Base-by-base conservation (phyloP, 1,140 invertebrate genomes). In the Dreissena polymorpha region DNA sequence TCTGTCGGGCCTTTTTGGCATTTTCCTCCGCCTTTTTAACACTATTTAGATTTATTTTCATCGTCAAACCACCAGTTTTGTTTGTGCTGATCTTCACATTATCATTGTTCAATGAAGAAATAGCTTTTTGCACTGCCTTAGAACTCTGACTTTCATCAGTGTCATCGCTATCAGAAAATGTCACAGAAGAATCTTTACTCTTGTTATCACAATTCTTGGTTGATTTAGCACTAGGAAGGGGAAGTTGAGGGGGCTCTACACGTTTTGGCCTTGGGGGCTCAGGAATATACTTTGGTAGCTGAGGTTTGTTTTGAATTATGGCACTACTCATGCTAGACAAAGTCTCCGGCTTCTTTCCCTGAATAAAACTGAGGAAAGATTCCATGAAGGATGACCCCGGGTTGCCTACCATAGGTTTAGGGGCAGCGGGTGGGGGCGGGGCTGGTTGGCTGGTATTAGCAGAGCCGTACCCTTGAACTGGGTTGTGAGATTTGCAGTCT, bases 281-380 rank as follows among this genome's bases (percentile, higher is more conserved):
- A 21, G 91, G 90, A 69, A 91, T 90, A 85, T 92, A 92, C 67
- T 91, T 91, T 72, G 91, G 91, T 72, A 91, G 76, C 73, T 88
- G 86, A 60, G 91, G 91, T 85, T 89, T 89, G 75, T 91, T 91
- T 39, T 86, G 85, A 63, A 92, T 83, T 23, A 88, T 85, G 79
- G 88, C 86, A 67, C 86, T 88, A 73, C 89, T 91, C 14, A 92
- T 89, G 84, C 91, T 92, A 18, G 91, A 91, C 73, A 92, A 84
- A 12, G 92, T 92, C 80, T 92, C 92, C 53, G 90, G 89, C 81
- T 92, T 92, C 64, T 91, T 91, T 29, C 92, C 92, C 75, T 91
- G 88, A 23, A 92, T 85, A 81, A 92, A 92, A 79, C 86, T 91
- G 18, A 92, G 70, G 80, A 90, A 92, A 27, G 90, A 91, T 63